Conservation (phyloP, 1,140 invertebrate species). For the Formica selysi region DNA sequence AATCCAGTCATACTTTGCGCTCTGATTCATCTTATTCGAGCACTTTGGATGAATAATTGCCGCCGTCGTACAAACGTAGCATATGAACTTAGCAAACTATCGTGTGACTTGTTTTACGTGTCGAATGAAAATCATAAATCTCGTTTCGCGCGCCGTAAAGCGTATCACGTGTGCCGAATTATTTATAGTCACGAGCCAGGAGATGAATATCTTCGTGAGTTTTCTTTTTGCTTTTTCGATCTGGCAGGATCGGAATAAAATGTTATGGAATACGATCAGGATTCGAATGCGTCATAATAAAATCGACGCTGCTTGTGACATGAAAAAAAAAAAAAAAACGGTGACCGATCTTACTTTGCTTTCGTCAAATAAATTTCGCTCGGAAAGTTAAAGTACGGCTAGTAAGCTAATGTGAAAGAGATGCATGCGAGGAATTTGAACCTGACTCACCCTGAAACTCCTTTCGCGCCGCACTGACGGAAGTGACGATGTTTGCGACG, state of each 20-base stretch:
- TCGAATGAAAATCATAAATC: constrained; percentile 46
- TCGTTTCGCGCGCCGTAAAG: not conserved
- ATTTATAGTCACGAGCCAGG: constrained; percentile 42
- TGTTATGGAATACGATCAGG: constrained; percentile 24
- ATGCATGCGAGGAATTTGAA: constrained; percentile 19
- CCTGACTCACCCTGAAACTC: constrained; percentile 96
- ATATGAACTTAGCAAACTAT: constrained; percentile 36
- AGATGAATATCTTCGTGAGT: constrained; percentile 54
- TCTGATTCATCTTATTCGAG: constrained; percentile 24
- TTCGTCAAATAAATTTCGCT: constrained; percentile 27
- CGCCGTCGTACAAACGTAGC: constrained; percentile 6
- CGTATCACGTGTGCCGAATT: constrained; percentile 37
- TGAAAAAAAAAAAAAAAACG: not conserved
- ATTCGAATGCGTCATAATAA: constrained; percentile 27
- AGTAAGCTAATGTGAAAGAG: constrained; percentile 13
- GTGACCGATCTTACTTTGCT: constrained; percentile 17
- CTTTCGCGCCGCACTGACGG: constrained; percentile 96
- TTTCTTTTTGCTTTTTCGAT: constrained; percentile 6
- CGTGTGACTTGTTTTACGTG: not conserved
- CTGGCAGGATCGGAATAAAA: constrained; percentile 7
- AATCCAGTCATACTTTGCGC: constrained; percentile 8
- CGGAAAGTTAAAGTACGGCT: constrained; percentile 3
- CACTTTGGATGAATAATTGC: constrained; percentile 29
- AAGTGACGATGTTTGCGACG: constrained; percentile 98
- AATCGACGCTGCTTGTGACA: constrained; percentile 17